Conservation (phyloP, 2,888 invertebrate genomes). For the Mystacides longicornis region DNA sequence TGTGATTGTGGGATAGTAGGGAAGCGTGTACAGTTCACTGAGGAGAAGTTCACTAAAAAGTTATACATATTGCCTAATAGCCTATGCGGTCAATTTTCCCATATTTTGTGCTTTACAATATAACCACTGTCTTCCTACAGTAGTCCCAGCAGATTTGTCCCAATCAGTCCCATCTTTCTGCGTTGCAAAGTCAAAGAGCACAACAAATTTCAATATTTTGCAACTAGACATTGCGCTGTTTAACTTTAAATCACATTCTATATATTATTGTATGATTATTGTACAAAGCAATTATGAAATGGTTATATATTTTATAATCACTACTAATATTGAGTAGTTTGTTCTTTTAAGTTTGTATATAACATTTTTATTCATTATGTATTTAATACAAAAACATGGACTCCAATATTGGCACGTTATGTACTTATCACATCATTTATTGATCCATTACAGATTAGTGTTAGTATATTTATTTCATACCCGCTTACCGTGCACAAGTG, state of each 20-base stretch:
- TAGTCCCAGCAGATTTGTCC: conserved; percentile 9
- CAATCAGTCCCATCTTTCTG: conserved; percentile 6
- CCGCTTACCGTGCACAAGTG: too few species aligned
- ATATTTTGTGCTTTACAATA: conserved; percentile 12
- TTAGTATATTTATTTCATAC: too few species aligned
- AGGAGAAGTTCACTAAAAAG: conserved; percentile 1
- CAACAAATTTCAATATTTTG: conserved; percentile 20
- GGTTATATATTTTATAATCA: conserved; percentile 22
- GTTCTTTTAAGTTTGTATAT: conserved; percentile 26
- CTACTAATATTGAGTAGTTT: conserved; percentile 24
- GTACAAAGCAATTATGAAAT: conserved; percentile 25
- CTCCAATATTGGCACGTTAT: too few species aligned
- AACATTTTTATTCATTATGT: too few species aligned
- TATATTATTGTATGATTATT: conserved; percentile 21
- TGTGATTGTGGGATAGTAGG: background rate
- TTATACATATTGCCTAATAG: conserved; percentile 20
- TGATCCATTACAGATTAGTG: too few species aligned
- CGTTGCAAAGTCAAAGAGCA: conserved; percentile 20
- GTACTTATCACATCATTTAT: too few species aligned
- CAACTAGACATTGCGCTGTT: conserved; percentile 18
- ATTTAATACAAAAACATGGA: too few species aligned
- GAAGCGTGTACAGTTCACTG: background rate
- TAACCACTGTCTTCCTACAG: conserved; percentile 16
- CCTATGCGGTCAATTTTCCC: conserved; percentile 23
- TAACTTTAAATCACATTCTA: conserved; percentile 7